Percentiles rank a stretch among this genome's conserved stretches.
Conservation (phyloP, 1,140 invertebrate genomes). For the Oncopodura yosiiana region DNA sequence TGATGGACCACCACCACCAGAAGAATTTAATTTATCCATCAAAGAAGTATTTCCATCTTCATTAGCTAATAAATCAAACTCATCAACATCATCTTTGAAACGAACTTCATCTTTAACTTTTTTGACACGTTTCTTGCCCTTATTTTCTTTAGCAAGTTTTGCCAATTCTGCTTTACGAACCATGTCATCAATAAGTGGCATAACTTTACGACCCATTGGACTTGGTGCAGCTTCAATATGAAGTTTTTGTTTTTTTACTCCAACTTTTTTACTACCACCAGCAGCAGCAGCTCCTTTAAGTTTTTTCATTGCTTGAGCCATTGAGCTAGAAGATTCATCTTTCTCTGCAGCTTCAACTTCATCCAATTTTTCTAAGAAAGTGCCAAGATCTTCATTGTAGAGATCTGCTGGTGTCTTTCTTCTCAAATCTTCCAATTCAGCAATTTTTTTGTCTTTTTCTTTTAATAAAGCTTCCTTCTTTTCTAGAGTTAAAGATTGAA, state of each 20-base stretch:
- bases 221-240: constrained; percentile 43
- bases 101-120: constrained; percentile 13
- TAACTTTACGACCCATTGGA: constrained; percentile 52
- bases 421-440: constrained; percentile 58
- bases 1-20: constrained; percentile 36
- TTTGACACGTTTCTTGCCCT: constrained; percentile 45
- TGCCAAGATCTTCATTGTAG: constrained; percentile 82
- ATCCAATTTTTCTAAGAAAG: constrained; percentile 55
- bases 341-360: constrained; percentile 58
- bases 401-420: constrained; percentile 64
- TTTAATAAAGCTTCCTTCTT: constrained; percentile 84
- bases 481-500: constrained; percentile 89
- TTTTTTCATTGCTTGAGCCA: constrained; percentile 9
- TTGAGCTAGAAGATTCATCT: constrained; percentile 46
- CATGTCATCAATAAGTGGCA: constrained; percentile 64
- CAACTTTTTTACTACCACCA: constrained; percentile 39
- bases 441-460: constrained; percentile 68
- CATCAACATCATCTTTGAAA: no score
- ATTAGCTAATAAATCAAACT: constrained; percentile 52
- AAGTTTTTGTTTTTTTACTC: constrained; percentile 44
- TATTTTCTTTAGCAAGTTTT: constrained; percentile 51
- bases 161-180: constrained; percentile 67
- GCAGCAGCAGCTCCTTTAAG: constrained; percentile 13
- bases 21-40: constrained; percentile 46
- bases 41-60: constrained; percentile 50